A percentile compares a stretch with the other conserved stretches of the same genome.
Evolutionary conservation across 2,113 vertebrate species (phyloP).

Genomic region (Myanophis thanlyinensis): DNA sequence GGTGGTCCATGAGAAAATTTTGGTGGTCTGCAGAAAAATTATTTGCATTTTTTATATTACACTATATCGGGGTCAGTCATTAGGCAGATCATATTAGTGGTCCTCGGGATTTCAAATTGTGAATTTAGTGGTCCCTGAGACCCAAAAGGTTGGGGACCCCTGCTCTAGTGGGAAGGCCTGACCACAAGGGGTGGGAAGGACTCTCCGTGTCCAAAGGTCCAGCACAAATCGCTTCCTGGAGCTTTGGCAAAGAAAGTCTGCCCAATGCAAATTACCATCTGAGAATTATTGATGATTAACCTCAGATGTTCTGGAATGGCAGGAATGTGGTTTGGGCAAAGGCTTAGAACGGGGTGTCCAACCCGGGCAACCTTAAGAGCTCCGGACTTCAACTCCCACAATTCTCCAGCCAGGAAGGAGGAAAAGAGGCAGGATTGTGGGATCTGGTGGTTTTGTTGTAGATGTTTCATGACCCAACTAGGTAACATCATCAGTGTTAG

Average conservation of each 20-base stretch:
- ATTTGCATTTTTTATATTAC: no score
- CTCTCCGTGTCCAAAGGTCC: neutral
- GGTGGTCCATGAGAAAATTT: no score
- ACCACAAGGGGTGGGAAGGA: neutral
- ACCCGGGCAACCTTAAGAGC: no score
- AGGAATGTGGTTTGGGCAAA: neutral
- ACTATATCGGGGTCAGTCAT: no score
- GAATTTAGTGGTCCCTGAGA: no score
- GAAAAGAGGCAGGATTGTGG: neutral
- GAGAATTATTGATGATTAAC: neutral
- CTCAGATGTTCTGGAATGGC: neutral
- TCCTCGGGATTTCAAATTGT: no score
- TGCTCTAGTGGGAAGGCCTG: neutral
- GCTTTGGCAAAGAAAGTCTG: neutral
- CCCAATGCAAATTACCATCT: neutral
- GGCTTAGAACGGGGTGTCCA: neutral
- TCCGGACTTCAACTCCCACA: no score
- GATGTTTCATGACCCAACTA: no score
- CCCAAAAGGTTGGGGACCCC: no score
- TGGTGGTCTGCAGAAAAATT: no score
- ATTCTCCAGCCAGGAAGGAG: neutral
- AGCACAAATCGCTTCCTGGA: neutral
- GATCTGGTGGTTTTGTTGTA: neutral
- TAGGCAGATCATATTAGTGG: no score
- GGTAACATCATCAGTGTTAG: no score